Base-by-base conservation (phyloP, 2,113 vertebrate species). In the Zosterops borbonicus region DNA sequence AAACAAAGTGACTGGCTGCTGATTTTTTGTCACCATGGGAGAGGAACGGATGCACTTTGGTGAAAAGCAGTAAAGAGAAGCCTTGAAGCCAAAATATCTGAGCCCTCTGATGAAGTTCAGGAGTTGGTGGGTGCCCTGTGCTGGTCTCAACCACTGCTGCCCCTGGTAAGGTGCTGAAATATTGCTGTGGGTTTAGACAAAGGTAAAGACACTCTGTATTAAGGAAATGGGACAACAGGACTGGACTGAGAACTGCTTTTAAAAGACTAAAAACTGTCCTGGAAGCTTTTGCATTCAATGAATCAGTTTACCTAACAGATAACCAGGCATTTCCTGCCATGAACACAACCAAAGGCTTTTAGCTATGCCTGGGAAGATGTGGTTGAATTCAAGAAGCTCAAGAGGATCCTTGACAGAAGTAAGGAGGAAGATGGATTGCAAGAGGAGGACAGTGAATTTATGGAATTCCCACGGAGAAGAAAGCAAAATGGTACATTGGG, bases 241-340 rank as follows among this genome's bases (percentile, higher is more conserved):
- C 33, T 65, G 46, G 56, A 39, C 76, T 58, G 35, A 81, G 42
- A 89, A 56, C 55, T 64, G 29, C 70, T 91, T 95, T 89, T 87
- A 63, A 65, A 91, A 55, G 44, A 50, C 41, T 4, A 5, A 81
- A 89, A 87, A n/a, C 35, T 74, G 22, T 62, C 86, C 81, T 75
- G 67, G 63, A 85, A 92, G 41, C 2, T 91, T 89, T 81, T 86
- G 46, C 55, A 52, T 75, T 83, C 47, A 80, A 37, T 93, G 47
- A 5, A 68, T 90, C 80, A 42, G 65, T 87, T 97, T 92, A 69
- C 74, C 70, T 71, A 68, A 46, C 14, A 77, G 80, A 90, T 87
- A 91, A 71, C 80, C 80, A 91, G 87, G 74, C 83, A 89, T 91
- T 97, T 96, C 91, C 95, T 95, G 74, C 13, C 7, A 1, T 35